Conservation (phyloP, 2,113 vertebrate species). For the Crotophaga sulcirostris region DNA sequence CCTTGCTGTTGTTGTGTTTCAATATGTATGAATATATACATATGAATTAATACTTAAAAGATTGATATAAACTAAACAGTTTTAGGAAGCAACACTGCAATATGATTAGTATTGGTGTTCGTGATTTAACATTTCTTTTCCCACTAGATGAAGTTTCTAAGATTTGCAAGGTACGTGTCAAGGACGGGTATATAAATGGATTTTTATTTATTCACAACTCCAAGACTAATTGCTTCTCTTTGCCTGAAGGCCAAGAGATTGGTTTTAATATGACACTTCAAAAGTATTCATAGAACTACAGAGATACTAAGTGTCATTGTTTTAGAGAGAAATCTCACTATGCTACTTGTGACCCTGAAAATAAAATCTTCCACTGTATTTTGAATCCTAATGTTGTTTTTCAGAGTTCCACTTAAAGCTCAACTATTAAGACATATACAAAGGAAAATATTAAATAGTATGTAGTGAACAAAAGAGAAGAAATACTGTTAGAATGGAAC, state of each 20-base stretch:
- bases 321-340: conserved; percentile 79
- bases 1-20: conserved; percentile 68
- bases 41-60: conserved; percentile 81
- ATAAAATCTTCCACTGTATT: conserved; percentile 72
- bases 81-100: conserved; percentile 65
- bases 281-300: conserved; percentile 85
- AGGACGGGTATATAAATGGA: conserved; percentile 87
- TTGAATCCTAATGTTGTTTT: conserved; percentile 70
- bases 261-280: conserved; percentile 89
- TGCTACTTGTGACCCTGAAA: conserved; percentile 82
- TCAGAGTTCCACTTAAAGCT: conserved; percentile 69
- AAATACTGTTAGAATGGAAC: conserved; percentile 46
- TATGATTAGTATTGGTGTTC: conserved; percentile 76
- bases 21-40: conserved; percentile 77
- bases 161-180: conserved; percentile 87
- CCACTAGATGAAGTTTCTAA: conserved; percentile 87
- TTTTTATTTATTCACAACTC: conserved; percentile 90
- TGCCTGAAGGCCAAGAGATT: conserved; percentile 85
- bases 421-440: conserved; percentile 61
- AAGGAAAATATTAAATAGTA: conserved; percentile 67
- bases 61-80: conserved; percentile 66
- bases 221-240: conserved; percentile 88
- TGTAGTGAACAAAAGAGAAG: conserved; percentile 49
- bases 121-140: conserved; percentile 81
- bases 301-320: conserved; percentile 86